Conservation (phyloP, 30 jellyfish, hydroid and myxozoan genomes). For the Aurelia aurita complex sp. Pacific region DNA sequence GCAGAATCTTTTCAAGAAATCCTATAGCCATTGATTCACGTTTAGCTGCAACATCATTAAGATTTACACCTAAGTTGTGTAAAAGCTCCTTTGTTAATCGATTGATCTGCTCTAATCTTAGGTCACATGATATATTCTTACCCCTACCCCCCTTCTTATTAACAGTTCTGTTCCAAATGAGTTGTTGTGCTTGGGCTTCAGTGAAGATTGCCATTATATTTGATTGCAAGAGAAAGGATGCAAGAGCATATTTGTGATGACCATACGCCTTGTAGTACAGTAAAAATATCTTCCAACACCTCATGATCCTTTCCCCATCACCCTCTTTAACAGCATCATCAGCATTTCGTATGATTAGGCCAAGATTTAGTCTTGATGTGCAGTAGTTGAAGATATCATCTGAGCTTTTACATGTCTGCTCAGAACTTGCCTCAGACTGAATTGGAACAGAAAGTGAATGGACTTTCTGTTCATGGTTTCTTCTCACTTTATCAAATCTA, state of each 20-base stretch:
- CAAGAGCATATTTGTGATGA: conserved; percentile 17
- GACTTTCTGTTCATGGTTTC: background rate
- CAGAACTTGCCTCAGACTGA: too few relatives aligned
- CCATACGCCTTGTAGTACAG: conserved; percentile 18
- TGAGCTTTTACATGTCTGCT: too few relatives aligned
- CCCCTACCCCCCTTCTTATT: conserved; percentile 25
- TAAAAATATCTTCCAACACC: conserved; percentile 12
- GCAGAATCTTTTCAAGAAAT: background rate
- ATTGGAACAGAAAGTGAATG: background rate
- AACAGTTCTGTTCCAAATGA: conserved; percentile 28
- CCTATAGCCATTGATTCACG: conserved; percentile 18
- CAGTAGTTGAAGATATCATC: conserved; percentile 1
- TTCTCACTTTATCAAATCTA: background rate
- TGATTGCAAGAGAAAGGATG: background rate
- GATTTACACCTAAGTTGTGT: conserved; percentile 7
- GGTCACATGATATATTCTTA: conserved; percentile 15
- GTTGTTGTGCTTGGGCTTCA: conserved; percentile 1
- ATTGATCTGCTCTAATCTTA: conserved; percentile 10
- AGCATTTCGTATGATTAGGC: conserved; percentile 13
- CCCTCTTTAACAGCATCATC: conserved; percentile 36
- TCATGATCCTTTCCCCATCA: conserved; percentile 17
- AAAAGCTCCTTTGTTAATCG: conserved; percentile 10
- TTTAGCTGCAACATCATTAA: conserved; percentile 12
- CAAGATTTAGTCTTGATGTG: conserved; percentile 17
- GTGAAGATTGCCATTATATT: background rate